Percentiles rank a stretch among this genome's conserved stretches.
phyloP scores from a whole-genome alignment of 1,140 invertebrate species.

The Neodiprion pinetum region DNA sequence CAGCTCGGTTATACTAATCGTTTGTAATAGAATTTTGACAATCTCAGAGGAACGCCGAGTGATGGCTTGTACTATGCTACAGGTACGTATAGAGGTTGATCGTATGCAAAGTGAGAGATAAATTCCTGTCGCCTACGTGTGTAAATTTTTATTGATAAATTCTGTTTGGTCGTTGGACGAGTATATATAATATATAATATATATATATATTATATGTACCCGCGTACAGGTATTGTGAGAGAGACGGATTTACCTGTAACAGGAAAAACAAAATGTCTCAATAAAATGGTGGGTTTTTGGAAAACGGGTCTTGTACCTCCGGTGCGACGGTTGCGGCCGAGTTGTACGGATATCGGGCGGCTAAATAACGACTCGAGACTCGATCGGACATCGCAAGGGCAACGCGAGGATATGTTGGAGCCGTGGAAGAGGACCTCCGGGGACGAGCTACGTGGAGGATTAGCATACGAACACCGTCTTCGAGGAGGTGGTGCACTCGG shows the following conservation, averaged over 20 bases:
- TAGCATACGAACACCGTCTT: slow-evolving; percentile 7
- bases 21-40: neutral
- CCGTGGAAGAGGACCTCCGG: neutral
- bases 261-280: neutral
- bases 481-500: slow-evolving; percentile 3
- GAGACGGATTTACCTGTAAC: neutral
- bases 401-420: neutral
- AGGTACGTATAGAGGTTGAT: no score
- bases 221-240: neutral
- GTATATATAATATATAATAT: no score
- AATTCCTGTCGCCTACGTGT: neutral
- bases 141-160: neutral
- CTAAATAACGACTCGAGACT: slow-evolving; percentile 2
- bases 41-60: no score
- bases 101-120: neutral
- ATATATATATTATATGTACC: no score
- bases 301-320: no score
- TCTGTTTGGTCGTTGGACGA: no score
- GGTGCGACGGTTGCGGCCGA: no score
- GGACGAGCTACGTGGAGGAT: slow-evolving; percentile 1
- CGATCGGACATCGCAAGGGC: neutral
- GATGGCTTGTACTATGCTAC: no score
- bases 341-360: neutral
- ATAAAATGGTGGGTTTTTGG: neutral
- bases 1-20: neutral